phyloP scores from a whole-genome alignment of 1,140 invertebrate genomes.

The Drosophila cardini region DNA sequence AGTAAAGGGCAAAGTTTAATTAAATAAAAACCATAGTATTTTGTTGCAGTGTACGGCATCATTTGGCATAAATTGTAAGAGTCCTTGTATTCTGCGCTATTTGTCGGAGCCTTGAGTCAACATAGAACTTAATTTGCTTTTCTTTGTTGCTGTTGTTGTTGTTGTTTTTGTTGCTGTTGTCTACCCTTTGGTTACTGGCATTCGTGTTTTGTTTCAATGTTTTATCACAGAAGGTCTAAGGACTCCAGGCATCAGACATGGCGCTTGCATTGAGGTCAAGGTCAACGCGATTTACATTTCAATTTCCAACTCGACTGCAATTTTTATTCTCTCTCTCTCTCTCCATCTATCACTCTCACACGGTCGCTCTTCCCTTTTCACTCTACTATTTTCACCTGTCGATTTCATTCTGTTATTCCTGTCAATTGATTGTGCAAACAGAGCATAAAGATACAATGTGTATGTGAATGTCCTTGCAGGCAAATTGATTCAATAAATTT shows the following conservation, averaged over 20 bases:
- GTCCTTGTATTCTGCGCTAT: slow-evolving; percentile 19
- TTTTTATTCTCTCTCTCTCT: slow-evolving; percentile 9
- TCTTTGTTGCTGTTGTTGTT: slow-evolving; percentile 3
- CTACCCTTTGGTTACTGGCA: slow-evolving; percentile 17
- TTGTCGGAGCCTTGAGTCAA: slow-evolving; percentile 25
- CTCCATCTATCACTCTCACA: background rate
- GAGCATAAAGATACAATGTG: slow-evolving; percentile 19
- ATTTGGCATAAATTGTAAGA: slow-evolving; percentile 38
- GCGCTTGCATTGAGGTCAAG: slow-evolving; percentile 45
- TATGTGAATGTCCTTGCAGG: slow-evolving; percentile 22
- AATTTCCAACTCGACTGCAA: slow-evolving; percentile 32
- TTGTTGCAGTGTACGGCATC: slow-evolving; percentile 24
- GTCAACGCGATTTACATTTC: slow-evolving; percentile 48
- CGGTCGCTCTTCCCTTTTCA: background rate
- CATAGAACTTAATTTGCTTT: slow-evolving; percentile 31
- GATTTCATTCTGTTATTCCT: slow-evolving; percentile 36
- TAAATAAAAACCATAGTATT: slow-evolving; percentile 34
- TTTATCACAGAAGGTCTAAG: slow-evolving; percentile 39
- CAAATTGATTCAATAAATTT: slow-evolving; percentile 32
- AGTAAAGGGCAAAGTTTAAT: slow-evolving; percentile 14
- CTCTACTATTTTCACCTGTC: background rate
- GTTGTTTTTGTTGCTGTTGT: slow-evolving; percentile 3
- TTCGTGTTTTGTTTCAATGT: slow-evolving; percentile 44
- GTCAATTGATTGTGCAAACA: slow-evolving; percentile 35
- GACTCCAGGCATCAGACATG: slow-evolving; percentile 22